A percentile compares a stretch with the other conserved stretches of the same genome.
phyloP scores from a whole-genome alignment of 2,888 invertebrate genomes.

The Lagria hirta region DNA sequence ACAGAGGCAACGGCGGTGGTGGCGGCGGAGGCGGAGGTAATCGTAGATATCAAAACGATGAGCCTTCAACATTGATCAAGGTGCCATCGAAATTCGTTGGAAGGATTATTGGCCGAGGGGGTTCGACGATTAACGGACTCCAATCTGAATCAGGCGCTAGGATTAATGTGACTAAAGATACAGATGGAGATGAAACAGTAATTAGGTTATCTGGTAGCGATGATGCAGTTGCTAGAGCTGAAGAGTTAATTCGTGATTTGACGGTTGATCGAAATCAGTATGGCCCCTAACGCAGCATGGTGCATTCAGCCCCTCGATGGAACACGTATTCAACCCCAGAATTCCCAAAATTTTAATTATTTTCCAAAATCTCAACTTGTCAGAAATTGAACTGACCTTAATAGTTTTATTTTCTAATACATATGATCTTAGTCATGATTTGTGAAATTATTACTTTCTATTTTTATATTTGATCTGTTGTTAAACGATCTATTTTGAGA shows the following conservation, averaged over 20 bases:
- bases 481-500: too few species aligned
- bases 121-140: slow-evolving; percentile 80
- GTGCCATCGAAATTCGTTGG: slow-evolving; percentile 55
- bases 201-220: slow-evolving; percentile 50
- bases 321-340: too few species aligned
- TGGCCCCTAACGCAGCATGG: too few species aligned
- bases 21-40: too few species aligned
- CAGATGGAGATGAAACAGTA: slow-evolving; percentile 42
- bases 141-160: slow-evolving; percentile 71
- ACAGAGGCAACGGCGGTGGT: slow-evolving; percentile 12
- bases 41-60: slow-evolving; percentile 9
- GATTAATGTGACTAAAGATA: slow-evolving; percentile 59
- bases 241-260: slow-evolving; percentile 52
- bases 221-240: slow-evolving; percentile 48
- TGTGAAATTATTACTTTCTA: too few species aligned
- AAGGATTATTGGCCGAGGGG: slow-evolving; percentile 75
- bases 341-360: too few species aligned
- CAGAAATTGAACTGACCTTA: too few species aligned
- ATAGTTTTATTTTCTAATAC: too few species aligned
- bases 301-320: too few species aligned
- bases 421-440: too few species aligned
- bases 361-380: too few species aligned
- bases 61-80: slow-evolving; percentile 39
- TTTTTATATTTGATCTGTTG: too few species aligned
- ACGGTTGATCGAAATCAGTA: slow-evolving; percentile 39